Conservation (phyloP, 2,888 invertebrate species). For the Cordilura impudica region DNA sequence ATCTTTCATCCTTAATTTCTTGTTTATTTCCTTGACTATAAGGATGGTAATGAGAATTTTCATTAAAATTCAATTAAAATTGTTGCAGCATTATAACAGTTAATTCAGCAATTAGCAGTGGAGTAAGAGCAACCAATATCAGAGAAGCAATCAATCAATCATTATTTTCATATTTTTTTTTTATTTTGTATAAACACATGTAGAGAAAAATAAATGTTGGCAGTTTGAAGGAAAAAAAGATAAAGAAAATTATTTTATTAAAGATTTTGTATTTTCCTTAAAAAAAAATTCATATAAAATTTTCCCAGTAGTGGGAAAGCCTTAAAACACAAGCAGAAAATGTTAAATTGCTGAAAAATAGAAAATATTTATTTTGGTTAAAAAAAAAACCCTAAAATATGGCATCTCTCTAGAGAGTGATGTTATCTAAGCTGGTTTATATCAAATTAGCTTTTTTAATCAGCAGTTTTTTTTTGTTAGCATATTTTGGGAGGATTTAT, state of each 20-base stretch:
- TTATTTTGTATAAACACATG: conserved; percentile 23
- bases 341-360: not conserved
- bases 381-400: not conserved
- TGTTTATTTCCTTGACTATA: conserved; percentile 40
- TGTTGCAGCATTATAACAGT: conserved; percentile 27
- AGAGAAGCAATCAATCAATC: conserved; percentile 43
- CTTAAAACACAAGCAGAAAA: not conserved
- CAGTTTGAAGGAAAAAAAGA: conserved; percentile 44
- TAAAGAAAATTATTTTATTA: conserved; percentile 47
- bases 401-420: not conserved
- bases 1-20: conserved; percentile 52
- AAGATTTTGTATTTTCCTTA: conserved; percentile 18
- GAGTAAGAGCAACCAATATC: conserved; percentile 73
- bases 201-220: conserved; percentile 42
- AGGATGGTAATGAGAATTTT: too few relatives aligned
- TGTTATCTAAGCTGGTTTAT: too few relatives aligned
- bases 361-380: not conserved
- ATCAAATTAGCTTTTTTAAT: too few relatives aligned
- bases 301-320: not conserved
- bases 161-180: conserved; percentile 28
- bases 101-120: conserved; percentile 72
- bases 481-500: too few relatives aligned
- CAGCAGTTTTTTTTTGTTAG: too few relatives aligned
- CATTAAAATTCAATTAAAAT: not conserved
- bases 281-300: not conserved